Evolutionary conservation across 2,113 vertebrate genomes (phyloP).

Genomic region (Columba livia): DNA sequence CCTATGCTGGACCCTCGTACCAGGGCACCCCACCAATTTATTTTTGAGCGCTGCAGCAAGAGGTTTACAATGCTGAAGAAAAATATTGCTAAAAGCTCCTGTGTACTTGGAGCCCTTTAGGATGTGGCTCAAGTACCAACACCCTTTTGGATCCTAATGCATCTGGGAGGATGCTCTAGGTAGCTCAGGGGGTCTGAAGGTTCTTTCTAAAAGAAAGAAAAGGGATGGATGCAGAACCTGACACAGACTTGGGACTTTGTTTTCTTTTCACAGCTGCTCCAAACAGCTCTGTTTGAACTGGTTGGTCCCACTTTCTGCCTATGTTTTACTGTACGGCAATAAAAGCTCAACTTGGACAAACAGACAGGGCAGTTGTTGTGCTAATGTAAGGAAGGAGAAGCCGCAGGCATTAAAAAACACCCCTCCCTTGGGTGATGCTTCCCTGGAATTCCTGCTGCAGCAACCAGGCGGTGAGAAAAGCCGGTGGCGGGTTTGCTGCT

Average conservation of each 20-base stretch:
- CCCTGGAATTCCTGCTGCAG: neutral
- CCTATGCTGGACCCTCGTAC: neutral
- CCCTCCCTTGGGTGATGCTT: neutral
- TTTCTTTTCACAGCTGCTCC: neutral
- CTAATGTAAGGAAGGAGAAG: neutral
- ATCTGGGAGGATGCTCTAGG: neutral
- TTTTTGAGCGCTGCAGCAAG: neutral
- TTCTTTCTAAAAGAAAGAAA: neutral
- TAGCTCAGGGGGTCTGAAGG: neutral
- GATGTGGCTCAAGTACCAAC: neutral
- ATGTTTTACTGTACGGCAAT: neutral
- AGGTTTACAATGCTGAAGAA: neutral
- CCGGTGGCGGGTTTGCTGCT: neutral
- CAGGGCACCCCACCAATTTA: neutral
- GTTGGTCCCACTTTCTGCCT: neutral
- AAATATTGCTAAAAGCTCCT: neutral
- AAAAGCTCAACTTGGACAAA: neutral
- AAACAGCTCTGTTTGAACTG: neutral
- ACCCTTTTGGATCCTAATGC: neutral
- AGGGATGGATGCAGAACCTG: neutral
- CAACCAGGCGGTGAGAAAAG: neutral
- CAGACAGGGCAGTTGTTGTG: neutral
- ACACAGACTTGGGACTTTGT: neutral
- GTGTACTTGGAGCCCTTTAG: neutral
- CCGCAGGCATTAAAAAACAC: neutral